These are phyloP conservation scores for Thalassoma bifasciatum DNA, from an alignment of 2,113 vertebrate species.

Conservation along the genomic window DNA sequence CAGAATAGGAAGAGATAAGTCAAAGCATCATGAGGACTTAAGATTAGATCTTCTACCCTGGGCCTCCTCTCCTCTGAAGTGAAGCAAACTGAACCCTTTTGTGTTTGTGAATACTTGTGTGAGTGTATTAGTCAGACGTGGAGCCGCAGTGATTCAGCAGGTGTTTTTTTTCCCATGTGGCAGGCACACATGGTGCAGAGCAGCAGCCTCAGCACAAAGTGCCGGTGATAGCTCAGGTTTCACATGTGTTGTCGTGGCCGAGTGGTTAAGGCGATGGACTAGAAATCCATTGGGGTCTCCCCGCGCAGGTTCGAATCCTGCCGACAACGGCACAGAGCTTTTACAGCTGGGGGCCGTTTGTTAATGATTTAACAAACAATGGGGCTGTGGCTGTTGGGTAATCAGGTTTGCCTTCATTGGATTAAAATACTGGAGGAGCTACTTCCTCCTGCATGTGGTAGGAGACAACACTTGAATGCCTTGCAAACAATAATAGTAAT, in stretches of 20 bases:
- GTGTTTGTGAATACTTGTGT: neutral
- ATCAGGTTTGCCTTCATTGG: neutral
- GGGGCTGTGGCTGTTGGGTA: neutral
- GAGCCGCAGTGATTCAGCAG: slow-evolving; percentile 13
- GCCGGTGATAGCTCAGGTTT: rapidly evolving
- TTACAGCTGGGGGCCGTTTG: neutral
- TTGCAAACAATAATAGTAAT: neutral
- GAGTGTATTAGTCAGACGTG: neutral
- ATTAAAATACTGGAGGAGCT: neutral
- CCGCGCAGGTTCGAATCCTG: slow-evolving; percentile 97
- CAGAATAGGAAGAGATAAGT: neutral
- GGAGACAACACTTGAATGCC: neutral
- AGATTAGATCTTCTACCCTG: neutral
- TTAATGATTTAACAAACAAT: neutral
- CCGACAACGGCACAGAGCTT: slow-evolving; percentile 83
- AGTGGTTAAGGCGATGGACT: slow-evolving; percentile 91
- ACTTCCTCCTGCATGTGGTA: neutral
- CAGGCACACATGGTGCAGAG: neutral
- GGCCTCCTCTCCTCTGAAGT: neutral
- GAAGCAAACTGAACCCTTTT: neutral
- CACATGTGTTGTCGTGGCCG: slow-evolving; percentile 75
- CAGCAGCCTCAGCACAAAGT: rapidly evolving
- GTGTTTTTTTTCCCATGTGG: slow-evolving; percentile 37
- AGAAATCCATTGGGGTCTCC: slow-evolving; percentile 95
- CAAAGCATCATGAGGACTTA: neutral